Percentiles rank a stretch among this genome's conserved stretches.
phyloP scores from a whole-genome alignment of 2,797 vertebrate genomes.

The Crocidura indochinensis region DNA sequence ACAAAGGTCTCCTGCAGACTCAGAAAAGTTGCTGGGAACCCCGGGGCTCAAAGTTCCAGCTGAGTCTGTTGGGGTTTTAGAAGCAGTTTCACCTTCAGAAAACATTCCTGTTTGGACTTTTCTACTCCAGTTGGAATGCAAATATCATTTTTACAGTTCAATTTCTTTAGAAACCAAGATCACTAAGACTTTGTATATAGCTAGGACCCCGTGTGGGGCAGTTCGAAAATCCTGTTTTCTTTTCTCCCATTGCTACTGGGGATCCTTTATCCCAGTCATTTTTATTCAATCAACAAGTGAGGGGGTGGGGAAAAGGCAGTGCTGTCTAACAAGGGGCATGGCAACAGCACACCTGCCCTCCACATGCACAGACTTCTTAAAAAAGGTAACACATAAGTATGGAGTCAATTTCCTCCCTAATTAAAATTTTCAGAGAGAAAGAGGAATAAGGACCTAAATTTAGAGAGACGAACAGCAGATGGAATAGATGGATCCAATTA shows the following conservation, averaged over 20 bases:
- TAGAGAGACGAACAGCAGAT: conserved; percentile 72
- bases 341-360: conserved; percentile 65
- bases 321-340: conserved; percentile 46
- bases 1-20: neutral
- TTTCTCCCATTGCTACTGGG: conserved; percentile 10
- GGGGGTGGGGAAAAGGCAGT: conserved; percentile 11
- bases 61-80: neutral
- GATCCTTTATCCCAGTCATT: conserved; percentile 34
- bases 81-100: neutral
- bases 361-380: conserved; percentile 64
- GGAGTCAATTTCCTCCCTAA: conserved; percentile 64
- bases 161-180: conserved; percentile 15
- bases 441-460: conserved; percentile 73
- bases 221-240: conserved; percentile 55
- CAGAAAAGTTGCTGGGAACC: neutral
- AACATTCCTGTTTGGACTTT: neutral
- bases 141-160: neutral
- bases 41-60: neutral
- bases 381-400: conserved; percentile 68
- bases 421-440: conserved; percentile 67
- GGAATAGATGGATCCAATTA: conserved; percentile 80
- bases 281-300: conserved; percentile 29
- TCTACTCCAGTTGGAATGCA: conserved; percentile 28
- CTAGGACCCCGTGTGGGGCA: neutral
- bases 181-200: conserved; percentile 22